A percentile compares a stretch with the other conserved stretches of the same genome.
phyloP scores from a whole-genome alignment of 2,888 invertebrate genomes.

The Panorpa germanica region DNA sequence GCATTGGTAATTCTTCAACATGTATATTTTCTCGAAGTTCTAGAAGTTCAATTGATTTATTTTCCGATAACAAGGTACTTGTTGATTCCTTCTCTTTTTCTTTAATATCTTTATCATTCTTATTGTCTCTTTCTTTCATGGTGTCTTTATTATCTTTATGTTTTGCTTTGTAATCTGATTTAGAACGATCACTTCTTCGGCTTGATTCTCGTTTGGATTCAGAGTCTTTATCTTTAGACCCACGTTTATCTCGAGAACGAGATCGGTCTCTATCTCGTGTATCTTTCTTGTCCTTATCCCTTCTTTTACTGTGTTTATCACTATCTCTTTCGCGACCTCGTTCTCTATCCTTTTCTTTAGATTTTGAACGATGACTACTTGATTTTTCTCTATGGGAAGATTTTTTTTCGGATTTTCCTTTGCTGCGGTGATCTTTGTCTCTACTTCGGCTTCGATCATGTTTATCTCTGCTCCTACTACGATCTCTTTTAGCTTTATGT shows the following conservation, averaged over 20 bases:
- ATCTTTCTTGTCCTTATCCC: slow-evolving; percentile 13
- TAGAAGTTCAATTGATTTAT: no score
- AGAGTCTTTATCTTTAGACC: slow-evolving; percentile 11
- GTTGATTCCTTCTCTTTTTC: slow-evolving; percentile 11
- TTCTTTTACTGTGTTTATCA: slow-evolving; percentile 13
- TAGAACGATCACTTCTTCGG: slow-evolving; percentile 16
- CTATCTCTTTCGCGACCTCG: slow-evolving; percentile 15
- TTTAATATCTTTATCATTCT: slow-evolving; percentile 9
- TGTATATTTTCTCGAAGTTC: slow-evolving; percentile 10
- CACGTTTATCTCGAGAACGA: slow-evolving; percentile 13
- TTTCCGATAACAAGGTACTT: no score
- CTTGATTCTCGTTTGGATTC: slow-evolving; percentile 14
- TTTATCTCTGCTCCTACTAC: slow-evolving; percentile 11
- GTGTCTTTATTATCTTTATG: slow-evolving; percentile 11
- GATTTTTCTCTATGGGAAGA: slow-evolving; percentile 17
- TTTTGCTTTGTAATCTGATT: slow-evolving; percentile 13
- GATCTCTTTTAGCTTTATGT: slow-evolving; percentile 9
- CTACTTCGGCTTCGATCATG: slow-evolving; percentile 18
- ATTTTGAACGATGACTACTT: slow-evolving; percentile 16
- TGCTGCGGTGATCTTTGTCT: slow-evolving; percentile 18
- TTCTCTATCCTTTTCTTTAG: slow-evolving; percentile 14
- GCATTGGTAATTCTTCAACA: slow-evolving; percentile 6
- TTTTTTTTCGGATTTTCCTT: no score
- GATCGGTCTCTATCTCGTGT: slow-evolving; percentile 13
- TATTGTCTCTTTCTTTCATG: slow-evolving; percentile 8